Percentiles rank a stretch among this genome's conserved stretches.
phyloP scores from a whole-genome alignment of 2,797 vertebrate genomes.

The Danio albolineatus region DNA sequence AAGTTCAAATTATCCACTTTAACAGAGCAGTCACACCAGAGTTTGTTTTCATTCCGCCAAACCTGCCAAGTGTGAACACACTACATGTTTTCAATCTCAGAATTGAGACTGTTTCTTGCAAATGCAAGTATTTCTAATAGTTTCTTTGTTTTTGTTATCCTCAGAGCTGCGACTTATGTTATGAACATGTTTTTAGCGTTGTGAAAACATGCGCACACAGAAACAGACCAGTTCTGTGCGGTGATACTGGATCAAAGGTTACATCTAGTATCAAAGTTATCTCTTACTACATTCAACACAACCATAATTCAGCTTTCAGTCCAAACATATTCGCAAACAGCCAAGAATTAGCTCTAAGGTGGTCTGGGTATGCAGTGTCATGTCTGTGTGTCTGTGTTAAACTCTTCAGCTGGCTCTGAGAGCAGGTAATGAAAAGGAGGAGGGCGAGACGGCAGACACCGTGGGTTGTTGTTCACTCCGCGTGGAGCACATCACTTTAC shows the following conservation, averaged over 20 bases:
- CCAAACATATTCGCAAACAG: background rate
- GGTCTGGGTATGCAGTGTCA: constrained; percentile 11
- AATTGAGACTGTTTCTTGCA: no score
- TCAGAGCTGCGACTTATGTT: background rate
- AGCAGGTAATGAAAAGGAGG: constrained; percentile 85
- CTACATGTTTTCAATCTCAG: no score
- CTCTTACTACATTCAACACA: background rate
- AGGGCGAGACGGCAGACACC: constrained; percentile 83
- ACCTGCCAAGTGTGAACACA: no score
- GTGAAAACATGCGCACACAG: background rate
- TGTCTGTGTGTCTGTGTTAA: constrained; percentile 44
- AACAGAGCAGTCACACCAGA: no score
- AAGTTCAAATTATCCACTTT: no score
- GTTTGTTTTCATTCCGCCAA: no score
- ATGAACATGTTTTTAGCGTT: background rate
- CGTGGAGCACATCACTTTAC: constrained; percentile 80
- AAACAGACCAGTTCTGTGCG: background rate
- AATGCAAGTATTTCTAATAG: no score
- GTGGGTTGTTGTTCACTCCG: constrained; percentile 85
- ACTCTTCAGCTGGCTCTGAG: constrained; percentile 77
- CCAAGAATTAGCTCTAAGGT: background rate
- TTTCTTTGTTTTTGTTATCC: no score
- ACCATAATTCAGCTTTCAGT: constrained; percentile 5
- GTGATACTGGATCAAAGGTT: constrained; percentile 5
- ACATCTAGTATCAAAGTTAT: constrained; percentile 8